phyloP scores from a whole-genome alignment of 92 coral and sea anemone genomes.

The Palythoa grandis region DNA sequence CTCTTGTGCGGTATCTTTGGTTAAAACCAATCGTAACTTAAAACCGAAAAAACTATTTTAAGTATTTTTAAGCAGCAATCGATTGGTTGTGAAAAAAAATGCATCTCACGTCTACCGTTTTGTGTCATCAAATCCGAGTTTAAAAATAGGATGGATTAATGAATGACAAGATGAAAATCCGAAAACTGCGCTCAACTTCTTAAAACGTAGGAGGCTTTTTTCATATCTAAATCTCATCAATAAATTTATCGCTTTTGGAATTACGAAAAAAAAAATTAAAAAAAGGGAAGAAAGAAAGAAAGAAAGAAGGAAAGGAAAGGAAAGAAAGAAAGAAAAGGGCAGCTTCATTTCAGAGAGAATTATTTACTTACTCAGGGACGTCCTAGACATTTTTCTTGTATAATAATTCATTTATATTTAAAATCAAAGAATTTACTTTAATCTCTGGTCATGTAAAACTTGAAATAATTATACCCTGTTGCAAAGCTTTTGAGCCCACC shows the following conservation, averaged over 20 bases:
- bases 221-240: background rate
- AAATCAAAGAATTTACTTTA: no score
- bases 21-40: background rate
- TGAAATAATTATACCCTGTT: no score
- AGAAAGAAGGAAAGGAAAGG: background rate
- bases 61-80: background rate
- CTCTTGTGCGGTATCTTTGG: background rate
- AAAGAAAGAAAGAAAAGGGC: background rate
- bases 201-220: background rate
- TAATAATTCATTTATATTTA: no score
- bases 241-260: background rate
- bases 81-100: background rate
- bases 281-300: no score
- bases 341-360: no score
- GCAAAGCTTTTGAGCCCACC: no score
- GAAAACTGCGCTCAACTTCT: constrained; percentile 8
- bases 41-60: background rate
- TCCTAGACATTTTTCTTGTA: no score
- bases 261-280: background rate
- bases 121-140: constrained; percentile 20
- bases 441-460: no score
- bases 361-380: no score
- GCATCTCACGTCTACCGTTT: background rate
- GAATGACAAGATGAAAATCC: constrained; percentile 45
- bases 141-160: constrained; percentile 29